Percentiles rank a stretch among this genome's conserved stretches.
Evolutionary conservation across 2,888 invertebrate genomes (phyloP).

Genomic region (Panopea generosa): DNA sequence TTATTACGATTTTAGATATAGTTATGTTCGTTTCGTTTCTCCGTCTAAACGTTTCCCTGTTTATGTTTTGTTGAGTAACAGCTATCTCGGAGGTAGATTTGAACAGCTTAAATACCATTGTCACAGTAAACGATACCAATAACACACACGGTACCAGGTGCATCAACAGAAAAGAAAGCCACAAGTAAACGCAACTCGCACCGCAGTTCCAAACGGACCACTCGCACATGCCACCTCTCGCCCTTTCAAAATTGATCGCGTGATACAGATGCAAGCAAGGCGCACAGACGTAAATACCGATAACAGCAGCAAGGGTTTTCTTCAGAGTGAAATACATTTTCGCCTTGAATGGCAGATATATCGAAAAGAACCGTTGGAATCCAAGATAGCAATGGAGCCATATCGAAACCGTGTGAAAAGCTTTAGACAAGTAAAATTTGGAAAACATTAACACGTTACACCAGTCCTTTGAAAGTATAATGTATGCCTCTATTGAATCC

Average conservation of each 20-base stretch:
- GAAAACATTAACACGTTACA: conserved; percentile 2
- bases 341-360: background rate
- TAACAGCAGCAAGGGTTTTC: background rate
- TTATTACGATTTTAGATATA: background rate
- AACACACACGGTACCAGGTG: background rate
- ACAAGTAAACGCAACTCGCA: background rate
- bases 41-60: background rate
- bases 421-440: background rate
- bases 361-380: conserved; percentile 4
- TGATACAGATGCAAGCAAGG: background rate
- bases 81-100: background rate
- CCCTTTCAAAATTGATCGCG: background rate
- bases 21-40: background rate
- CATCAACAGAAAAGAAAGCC: background rate
- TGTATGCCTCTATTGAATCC: background rate
- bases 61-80: background rate
- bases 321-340: background rate
- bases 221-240: background rate
- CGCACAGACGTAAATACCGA: background rate
- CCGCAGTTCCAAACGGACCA: background rate
- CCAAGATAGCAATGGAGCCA: conserved; percentile 7
- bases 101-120: background rate
- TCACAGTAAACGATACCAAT: background rate
- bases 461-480: conserved; percentile 2
- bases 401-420: background rate